Base-by-base conservation (phyloP, 2,113 vertebrate genomes). In the Agelaius phoeniceus region DNA sequence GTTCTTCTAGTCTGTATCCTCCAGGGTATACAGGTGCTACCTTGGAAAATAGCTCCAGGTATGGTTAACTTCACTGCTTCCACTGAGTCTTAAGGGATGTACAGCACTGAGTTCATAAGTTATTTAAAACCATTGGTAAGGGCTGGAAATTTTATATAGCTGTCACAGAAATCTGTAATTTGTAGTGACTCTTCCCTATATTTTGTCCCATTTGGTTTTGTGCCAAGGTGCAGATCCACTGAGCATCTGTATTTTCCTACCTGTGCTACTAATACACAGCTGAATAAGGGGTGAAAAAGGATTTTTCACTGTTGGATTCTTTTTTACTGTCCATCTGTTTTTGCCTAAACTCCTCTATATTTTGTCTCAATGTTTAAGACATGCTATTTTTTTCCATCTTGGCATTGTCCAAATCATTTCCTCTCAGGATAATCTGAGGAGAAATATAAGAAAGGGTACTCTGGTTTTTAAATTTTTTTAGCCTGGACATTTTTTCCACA, bases 101-200 rank as follows among this genome's bases (percentile, higher is more conserved):
- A 52, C 35, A 59, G 71, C 81, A 69, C 52, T 49, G 48, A 86
- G 59, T 57, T 90, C 5, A 0, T 86, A 86, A 91, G 58, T 91
- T 94, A 90, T 78, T 94, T 91, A 94, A 93, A 95, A 82, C 15
- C 3, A 5, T 57, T 43, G 51, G 82, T 81, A 59, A 84, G 58
- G 71, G 57, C 46, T 91, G 69, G 20, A 74, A 81, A 74, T 86
- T 89, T 65, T 65, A 81, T 81, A 51, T 68, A 91, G 78, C 52
- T 93, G 48, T 68, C 68, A 65, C 0, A 1, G 55, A 74, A 93
- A 86, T 52, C 75, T 51, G 20, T 84, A 14, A 52, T 75, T 33
- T 54, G 48, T 46, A 41, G 48, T n/a, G 31, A 31, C 46, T 94
- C 68, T 88, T 90, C 75, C 14, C 16, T 63, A 1, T 55, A 26